Base-by-base conservation (phyloP, 2,888 invertebrate species). In the Xanthorhoe designata region DNA sequence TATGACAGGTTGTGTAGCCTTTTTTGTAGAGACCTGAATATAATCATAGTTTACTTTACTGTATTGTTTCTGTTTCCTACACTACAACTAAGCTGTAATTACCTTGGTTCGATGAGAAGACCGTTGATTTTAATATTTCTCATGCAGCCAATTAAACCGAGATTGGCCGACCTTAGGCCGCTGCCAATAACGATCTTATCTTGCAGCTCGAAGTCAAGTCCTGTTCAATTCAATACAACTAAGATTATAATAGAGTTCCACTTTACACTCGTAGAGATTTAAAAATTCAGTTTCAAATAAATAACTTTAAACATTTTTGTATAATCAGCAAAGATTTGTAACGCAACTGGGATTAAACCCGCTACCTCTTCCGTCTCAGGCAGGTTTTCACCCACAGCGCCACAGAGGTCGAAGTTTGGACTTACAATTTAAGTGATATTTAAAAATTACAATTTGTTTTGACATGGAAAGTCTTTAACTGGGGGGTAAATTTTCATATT, bases 91-190 rank as follows among this genome's bases (percentile, higher is more conserved):
- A 54, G 50, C 24, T 51, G 42, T 62, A 9, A 64, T 59, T 64
- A 64, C 74, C 74, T 74, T 58, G 98, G 97, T 82, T 98, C 98
- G 72, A 98, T 95, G 58, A 95, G 92, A 68, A 95, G 94, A 10
- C 96, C 96, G 82, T 98, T 98, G 66, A 98, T 96, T 84, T 95
- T 95, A 68, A 98, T 96, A 80, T 98, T 97, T 72, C 98, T 95
- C 95, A 98, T 97, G 83, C 99, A 99, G 29, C 99, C 99, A 57
- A 98, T 97, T 61, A 98, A 94, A 4, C 98, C 98, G 82, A 95
- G 88, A 76, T 96, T 96, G 13, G 95, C 95, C 35, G 94, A 95
- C 85, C 96, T 95, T 17, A 96, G 94, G 52, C 97, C 97, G 79
- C 97, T 97, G 64, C 97, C 97, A 73, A 97, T 96, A 66, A 96